Conservation (phyloP, 2,888 invertebrate species). For the Drosophila tanythrix region DNA sequence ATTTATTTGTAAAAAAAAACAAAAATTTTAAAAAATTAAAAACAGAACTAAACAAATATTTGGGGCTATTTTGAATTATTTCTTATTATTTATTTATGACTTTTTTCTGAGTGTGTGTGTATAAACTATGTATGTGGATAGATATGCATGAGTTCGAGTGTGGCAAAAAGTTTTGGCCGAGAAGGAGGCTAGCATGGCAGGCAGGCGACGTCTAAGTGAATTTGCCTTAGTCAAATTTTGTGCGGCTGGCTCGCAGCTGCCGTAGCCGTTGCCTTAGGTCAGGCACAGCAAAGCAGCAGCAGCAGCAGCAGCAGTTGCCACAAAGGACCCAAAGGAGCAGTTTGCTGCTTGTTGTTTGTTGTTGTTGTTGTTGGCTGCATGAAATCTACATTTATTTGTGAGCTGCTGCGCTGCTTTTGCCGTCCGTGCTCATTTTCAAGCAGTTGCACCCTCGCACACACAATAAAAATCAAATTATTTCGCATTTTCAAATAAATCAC, state of each 20-base stretch:
- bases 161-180: constrained; percentile 53
- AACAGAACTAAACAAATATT: too few relatives aligned
- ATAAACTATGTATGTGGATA: not conserved
- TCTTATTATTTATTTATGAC: too few relatives aligned
- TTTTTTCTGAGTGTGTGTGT: too few relatives aligned
- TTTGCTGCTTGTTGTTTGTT: not conserved
- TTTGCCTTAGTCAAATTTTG: constrained; percentile 70
- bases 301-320: constrained; percentile 29
- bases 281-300: constrained; percentile 45
- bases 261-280: constrained; percentile 72
- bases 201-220: constrained; percentile 65
- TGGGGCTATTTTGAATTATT: too few relatives aligned
- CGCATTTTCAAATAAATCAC: constrained; percentile 74
- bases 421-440: constrained; percentile 23
- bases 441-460: constrained; percentile 40
- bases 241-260: constrained; percentile 19
- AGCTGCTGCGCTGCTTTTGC: constrained; percentile 18
- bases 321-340: constrained; percentile 24
- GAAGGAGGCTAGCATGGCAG: constrained; percentile 55
- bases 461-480: constrained; percentile 68
- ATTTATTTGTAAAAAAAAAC: too few relatives aligned
- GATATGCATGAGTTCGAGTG: constrained; percentile 11
- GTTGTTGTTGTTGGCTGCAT: constrained; percentile 46
- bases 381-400: constrained; percentile 66
- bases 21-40: too few relatives aligned